Conservation (phyloP, 2,888 invertebrate species). For the Euzophera pinguis region DNA sequence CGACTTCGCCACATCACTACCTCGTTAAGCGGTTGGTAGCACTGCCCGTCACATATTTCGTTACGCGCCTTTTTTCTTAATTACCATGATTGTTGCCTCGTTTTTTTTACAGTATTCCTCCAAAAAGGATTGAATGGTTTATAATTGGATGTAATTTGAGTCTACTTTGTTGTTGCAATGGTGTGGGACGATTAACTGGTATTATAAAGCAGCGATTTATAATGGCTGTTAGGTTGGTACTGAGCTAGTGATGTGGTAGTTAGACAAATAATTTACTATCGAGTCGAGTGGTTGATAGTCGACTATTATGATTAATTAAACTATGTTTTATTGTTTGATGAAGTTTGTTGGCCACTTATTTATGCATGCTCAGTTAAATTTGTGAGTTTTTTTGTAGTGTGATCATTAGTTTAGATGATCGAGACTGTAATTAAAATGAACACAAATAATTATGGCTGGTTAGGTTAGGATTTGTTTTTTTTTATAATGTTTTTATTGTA, state of each 20-base stretch:
- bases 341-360: constrained; percentile 29
- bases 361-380: constrained; percentile 23
- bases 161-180: constrained; percentile 65
- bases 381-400: neutral
- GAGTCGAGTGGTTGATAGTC: constrained; percentile 35
- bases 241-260: constrained; percentile 51
- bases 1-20: constrained; percentile 50
- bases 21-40: constrained; percentile 65
- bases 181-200: constrained; percentile 60
- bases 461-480: neutral
- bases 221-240: constrained; percentile 55
- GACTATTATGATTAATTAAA: constrained; percentile 63
- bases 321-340: constrained; percentile 34
- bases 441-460: neutral
- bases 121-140: constrained; percentile 74
- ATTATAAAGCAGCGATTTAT: constrained; percentile 61
- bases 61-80: constrained; percentile 73
- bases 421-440: neutral
- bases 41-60: constrained; percentile 63
- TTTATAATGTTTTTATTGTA: no score
- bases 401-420: neutral
- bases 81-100: constrained; percentile 67
- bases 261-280: constrained; percentile 61
- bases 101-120: constrained; percentile 59
- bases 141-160: constrained; percentile 79